phyloP scores from a whole-genome alignment of 2,113 vertebrate species.

The Atractosteus spatula region DNA sequence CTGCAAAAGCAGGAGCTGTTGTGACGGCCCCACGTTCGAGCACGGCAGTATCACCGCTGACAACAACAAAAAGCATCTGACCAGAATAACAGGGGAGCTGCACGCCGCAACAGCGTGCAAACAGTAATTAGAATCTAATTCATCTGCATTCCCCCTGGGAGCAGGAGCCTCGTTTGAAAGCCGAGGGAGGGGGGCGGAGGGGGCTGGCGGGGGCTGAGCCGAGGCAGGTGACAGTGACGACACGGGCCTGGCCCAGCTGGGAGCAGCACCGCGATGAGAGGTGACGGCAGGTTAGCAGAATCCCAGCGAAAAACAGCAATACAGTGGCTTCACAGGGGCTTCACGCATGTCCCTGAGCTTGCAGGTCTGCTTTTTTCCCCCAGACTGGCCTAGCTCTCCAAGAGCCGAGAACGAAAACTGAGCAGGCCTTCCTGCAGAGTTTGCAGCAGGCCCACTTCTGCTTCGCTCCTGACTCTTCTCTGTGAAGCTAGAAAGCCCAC shows the following conservation, averaged over 20 bases:
- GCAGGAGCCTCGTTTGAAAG: slow-evolving; percentile 52
- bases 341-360: background rate
- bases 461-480: too few species aligned
- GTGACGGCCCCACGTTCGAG: slow-evolving; percentile 37
- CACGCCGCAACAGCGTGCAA: slow-evolving; percentile 39
- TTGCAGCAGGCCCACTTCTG: too few species aligned
- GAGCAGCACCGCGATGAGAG: slow-evolving; percentile 25
- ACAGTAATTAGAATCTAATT: slow-evolving; percentile 77
- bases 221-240: background rate
- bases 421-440: too few species aligned
- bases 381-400: too few species aligned
- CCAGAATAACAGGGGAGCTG: slow-evolving; percentile 51
- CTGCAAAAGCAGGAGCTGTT: slow-evolving; percentile 28
- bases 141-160: slow-evolving; percentile 74
- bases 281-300: slow-evolving; percentile 30
- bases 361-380: too few species aligned
- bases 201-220: background rate
- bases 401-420: too few species aligned
- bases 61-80: slow-evolving; percentile 41
- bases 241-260: background rate
- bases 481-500: too few species aligned
- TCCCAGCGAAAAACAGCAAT: background rate
- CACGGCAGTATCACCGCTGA: slow-evolving; percentile 33
- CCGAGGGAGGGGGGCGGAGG: slow-evolving; percentile 39
- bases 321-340: background rate